phyloP scores from a whole-genome alignment of 2,113 vertebrate species.

The Rissa tridactyla region DNA sequence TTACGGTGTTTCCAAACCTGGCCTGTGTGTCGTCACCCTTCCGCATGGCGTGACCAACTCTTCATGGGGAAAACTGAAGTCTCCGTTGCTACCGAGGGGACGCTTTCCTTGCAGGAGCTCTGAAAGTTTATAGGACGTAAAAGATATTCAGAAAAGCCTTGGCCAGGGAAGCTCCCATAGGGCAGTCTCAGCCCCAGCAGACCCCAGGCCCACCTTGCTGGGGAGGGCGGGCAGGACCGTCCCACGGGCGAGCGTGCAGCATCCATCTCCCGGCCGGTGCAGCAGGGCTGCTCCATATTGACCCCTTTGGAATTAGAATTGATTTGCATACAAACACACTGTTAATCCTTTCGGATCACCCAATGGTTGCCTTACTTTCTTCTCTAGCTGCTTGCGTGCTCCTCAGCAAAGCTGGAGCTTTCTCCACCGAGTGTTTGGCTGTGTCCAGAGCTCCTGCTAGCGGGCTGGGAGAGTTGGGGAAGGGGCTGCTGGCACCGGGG shows the following conservation, averaged over 20 bases:
- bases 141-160: background rate
- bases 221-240: background rate
- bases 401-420: background rate
- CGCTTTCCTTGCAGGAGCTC: background rate
- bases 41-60: accelerated
- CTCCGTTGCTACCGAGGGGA: background rate
- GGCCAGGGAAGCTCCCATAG: accelerated
- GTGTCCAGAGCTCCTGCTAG: background rate
- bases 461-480: background rate
- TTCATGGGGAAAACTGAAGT: background rate
- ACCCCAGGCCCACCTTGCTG: accelerated
- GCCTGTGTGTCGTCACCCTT: background rate
- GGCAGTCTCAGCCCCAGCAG: background rate
- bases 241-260: accelerated
- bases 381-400: conserved; percentile 1
- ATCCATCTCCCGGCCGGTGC: accelerated
- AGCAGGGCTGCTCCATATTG: background rate
- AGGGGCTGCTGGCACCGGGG: background rate
- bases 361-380: background rate
- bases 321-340: background rate
- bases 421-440: background rate
- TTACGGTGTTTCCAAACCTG: background rate
- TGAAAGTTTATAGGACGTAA: background rate
- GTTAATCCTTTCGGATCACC: background rate
- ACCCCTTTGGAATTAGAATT: background rate